Conservation (phyloP, 2,888 invertebrate genomes). For the Dione vanillae region DNA sequence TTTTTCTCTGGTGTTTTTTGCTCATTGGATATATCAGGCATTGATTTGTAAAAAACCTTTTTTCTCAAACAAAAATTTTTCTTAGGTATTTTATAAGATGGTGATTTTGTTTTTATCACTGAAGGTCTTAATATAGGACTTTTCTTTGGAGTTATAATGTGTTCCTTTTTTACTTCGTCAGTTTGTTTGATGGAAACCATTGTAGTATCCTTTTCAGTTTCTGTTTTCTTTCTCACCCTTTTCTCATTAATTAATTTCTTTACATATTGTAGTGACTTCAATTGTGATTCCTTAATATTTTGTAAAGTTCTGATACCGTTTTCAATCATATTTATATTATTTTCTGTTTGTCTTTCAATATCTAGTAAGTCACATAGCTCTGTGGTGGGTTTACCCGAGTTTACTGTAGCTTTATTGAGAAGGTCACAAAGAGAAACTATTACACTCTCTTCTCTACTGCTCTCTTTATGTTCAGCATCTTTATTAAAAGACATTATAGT, state of each 20-base stretch:
- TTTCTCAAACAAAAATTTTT: slow-evolving; percentile 66
- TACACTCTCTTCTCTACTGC: slow-evolving; percentile 67
- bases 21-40: slow-evolving; percentile 62
- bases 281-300: slow-evolving; percentile 62
- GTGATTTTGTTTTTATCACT: slow-evolving; percentile 67
- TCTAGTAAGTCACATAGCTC: slow-evolving; percentile 63
- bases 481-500: slow-evolving; percentile 73
- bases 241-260: slow-evolving; percentile 62
- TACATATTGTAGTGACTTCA: slow-evolving; percentile 61
- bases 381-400: slow-evolving; percentile 52
- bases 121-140: slow-evolving; percentile 54
- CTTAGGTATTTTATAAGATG: slow-evolving; percentile 72
- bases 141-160: slow-evolving; percentile 46
- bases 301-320: slow-evolving; percentile 58
- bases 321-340: slow-evolving; percentile 64
- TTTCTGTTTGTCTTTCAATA: slow-evolving; percentile 60
- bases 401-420: slow-evolving; percentile 67
- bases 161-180: slow-evolving; percentile 46
- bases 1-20: slow-evolving; percentile 59
- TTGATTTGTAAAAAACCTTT: slow-evolving; percentile 64
- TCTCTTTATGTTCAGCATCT: slow-evolving; percentile 51
- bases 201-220: slow-evolving; percentile 51
- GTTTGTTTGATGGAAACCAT: slow-evolving; percentile 51
- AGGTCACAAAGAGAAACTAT: slow-evolving; percentile 72
- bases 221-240: slow-evolving; percentile 44